phyloP scores from a whole-genome alignment of 2,113 vertebrate genomes.

The Odocoileus hemionus region DNA sequence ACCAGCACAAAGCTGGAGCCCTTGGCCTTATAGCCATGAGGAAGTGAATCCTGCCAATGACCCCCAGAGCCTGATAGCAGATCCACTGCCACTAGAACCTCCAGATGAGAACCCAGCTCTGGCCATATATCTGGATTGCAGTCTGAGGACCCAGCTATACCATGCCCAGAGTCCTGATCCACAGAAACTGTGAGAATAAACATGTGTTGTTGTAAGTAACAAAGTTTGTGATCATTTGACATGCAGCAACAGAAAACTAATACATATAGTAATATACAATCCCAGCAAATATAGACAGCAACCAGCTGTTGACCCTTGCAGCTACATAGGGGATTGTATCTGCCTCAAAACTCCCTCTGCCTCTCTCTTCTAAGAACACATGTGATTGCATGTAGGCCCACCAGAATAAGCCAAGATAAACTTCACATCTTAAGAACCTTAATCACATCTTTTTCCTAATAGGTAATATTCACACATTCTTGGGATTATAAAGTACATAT shows the following conservation, averaged over 20 bases:
- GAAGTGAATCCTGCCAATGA: background rate
- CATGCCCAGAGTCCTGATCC: background rate
- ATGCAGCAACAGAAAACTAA: constrained; percentile 7
- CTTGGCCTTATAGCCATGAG: background rate
- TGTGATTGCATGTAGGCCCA: background rate
- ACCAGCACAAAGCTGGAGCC: background rate
- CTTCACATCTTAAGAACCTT: background rate
- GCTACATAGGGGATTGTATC: background rate
- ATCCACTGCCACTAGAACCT: background rate
- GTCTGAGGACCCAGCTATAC: background rate
- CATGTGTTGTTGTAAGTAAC: background rate
- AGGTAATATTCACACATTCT: background rate
- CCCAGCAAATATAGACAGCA: background rate
- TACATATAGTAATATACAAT: background rate
- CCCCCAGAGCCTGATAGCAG: background rate
- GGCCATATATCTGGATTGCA: background rate
- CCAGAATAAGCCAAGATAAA: background rate
- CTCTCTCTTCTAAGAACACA: background rate
- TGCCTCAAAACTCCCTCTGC: background rate
- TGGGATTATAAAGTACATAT: background rate
- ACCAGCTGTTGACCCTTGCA: background rate
- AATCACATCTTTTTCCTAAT: background rate
- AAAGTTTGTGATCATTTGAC: background rate
- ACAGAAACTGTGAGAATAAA: background rate
- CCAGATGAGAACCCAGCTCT: background rate